Percentiles rank a stretch among this genome's conserved stretches.
These are phyloP conservation scores for Drosophila greeni DNA, from an alignment of 2,888 invertebrate species.

Conservation along the genomic window DNA sequence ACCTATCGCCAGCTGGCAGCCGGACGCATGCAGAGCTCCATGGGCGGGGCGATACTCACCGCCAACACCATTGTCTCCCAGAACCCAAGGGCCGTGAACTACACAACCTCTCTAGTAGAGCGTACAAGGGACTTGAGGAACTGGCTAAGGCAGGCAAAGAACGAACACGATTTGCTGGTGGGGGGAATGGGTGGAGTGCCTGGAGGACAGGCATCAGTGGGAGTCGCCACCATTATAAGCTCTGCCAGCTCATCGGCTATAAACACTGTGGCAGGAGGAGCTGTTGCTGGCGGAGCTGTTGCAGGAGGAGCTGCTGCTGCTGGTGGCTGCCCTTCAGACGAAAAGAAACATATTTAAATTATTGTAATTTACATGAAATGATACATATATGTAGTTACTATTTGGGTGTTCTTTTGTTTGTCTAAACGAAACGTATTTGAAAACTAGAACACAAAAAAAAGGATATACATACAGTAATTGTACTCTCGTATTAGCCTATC, in stretches of 20 bases:
- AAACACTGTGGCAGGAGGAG: neutral
- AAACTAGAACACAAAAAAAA: slow-evolving; percentile 1
- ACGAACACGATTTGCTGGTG: slow-evolving; percentile 77
- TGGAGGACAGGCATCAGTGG: neutral
- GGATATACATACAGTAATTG: slow-evolving; percentile 2
- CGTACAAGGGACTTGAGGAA: slow-evolving; percentile 83
- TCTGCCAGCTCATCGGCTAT: slow-evolving; percentile 3
- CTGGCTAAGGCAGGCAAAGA: slow-evolving; percentile 82
- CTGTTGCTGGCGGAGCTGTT: neutral
- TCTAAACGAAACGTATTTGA: slow-evolving; percentile 13
- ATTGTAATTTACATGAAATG: slow-evolving; percentile 19
- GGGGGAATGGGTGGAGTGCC: slow-evolving; percentile 51
- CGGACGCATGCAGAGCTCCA: slow-evolving; percentile 79
- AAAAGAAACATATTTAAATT: slow-evolving; percentile 17
- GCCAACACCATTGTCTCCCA: slow-evolving; percentile 79
- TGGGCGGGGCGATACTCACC: slow-evolving; percentile 78
- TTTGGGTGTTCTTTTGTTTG: slow-evolving; percentile 22
- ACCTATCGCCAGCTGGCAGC: slow-evolving; percentile 81
- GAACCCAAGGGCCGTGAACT: slow-evolving; percentile 79
- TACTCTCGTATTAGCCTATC: slow-evolving; percentile 4
- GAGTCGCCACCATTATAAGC: neutral
- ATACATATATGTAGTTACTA: slow-evolving; percentile 28
- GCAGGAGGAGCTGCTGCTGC: neutral
- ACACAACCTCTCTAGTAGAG: slow-evolving; percentile 83
- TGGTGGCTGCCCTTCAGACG: slow-evolving; percentile 2